Percentiles rank a stretch among this genome's conserved stretches.
These are phyloP conservation scores for Lanius collurio DNA, from an alignment of 2,113 vertebrate species.

Conservation along the genomic window DNA sequence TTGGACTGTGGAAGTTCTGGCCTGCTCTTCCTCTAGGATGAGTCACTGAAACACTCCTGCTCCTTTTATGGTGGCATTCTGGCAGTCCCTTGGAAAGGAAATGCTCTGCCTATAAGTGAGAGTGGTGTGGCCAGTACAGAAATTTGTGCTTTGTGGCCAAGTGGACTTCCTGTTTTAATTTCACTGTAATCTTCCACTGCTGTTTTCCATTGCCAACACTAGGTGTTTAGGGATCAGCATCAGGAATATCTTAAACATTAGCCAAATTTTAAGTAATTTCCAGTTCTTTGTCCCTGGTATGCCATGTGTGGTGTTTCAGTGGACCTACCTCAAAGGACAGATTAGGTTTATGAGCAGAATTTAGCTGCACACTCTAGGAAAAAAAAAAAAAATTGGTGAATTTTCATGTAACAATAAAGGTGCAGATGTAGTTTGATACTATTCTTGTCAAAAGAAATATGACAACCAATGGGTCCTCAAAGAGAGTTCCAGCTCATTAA, in stretches of 20 bases:
- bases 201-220: background rate
- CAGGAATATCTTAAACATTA: background rate
- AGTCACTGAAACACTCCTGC: background rate
- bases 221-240: background rate
- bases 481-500: background rate
- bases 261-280: background rate
- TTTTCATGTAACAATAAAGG: background rate
- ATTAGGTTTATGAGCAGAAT: background rate
- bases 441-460: background rate
- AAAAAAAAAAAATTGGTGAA: background rate
- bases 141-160: background rate
- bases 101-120: background rate
- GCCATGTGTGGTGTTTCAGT: background rate
- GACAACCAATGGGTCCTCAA: background rate
- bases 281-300: background rate
- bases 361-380: background rate
- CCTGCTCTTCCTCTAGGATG: background rate
- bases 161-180: background rate
- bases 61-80: background rate
- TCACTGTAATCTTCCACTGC: background rate
- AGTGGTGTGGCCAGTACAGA: background rate
- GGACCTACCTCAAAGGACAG: background rate
- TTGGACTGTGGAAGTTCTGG: background rate
- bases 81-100: background rate
- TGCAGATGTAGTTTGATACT: background rate